A percentile compares a stretch with the other conserved stretches of the same genome.
Conservation (phyloP, 2,888 invertebrate species). For the Xestia c-nigrum region DNA sequence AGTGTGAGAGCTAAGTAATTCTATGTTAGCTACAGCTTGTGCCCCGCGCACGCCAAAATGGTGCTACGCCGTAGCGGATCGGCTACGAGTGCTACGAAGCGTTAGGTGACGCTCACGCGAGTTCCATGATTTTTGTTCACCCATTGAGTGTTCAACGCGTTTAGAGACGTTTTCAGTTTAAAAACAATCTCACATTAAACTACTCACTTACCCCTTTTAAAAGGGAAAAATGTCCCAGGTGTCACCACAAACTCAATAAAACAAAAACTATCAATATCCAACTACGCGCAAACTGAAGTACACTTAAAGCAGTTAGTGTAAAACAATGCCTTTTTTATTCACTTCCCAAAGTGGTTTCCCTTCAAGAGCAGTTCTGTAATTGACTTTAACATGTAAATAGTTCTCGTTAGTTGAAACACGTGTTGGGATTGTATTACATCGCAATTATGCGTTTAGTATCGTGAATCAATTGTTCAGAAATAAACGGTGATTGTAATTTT, state of each 20-base stretch:
- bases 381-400: conserved; percentile 74
- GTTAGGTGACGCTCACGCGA: no score
- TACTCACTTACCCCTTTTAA: neutral
- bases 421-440: conserved; percentile 66
- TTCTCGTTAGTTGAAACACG: conserved; percentile 69
- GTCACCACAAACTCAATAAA: conserved; percentile 50
- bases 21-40: no score
- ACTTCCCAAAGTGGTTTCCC: conserved; percentile 68
- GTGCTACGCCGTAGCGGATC: no score
- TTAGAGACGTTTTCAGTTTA: no score
- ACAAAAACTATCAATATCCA: conserved; percentile 66
- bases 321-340: conserved; percentile 74
- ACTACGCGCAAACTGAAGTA: conserved; percentile 45
- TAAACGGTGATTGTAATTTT: conserved; percentile 58
- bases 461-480: conserved; percentile 48
- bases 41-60: no score
- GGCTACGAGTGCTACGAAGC: no score
- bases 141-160: no score
- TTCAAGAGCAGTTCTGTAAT: conserved; percentile 70
- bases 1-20: no score
- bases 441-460: conserved; percentile 61
- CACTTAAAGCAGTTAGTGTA: conserved; percentile 55
- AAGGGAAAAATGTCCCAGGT: conserved; percentile 50
- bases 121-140: no score
- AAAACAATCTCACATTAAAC: conserved; percentile 2